Evolutionary conservation across 2,888 invertebrate genomes (phyloP).

Genomic region (Drosophila longiperda): DNA sequence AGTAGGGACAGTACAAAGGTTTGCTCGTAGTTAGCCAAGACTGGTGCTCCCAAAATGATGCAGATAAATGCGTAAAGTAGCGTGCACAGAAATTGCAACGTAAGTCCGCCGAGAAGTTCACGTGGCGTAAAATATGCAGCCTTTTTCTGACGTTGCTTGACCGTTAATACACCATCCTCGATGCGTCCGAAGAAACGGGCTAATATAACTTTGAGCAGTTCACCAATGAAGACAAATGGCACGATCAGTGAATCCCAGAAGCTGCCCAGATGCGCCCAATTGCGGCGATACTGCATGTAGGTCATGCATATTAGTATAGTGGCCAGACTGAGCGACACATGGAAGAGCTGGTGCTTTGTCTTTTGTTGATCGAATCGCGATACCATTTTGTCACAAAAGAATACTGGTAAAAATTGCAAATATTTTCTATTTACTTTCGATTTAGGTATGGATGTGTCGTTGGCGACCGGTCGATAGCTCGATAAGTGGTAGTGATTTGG

Average conservation of each 20-base stretch:
- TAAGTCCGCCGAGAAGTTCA: conserved; percentile 79
- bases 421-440: conserved; percentile 53
- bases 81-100: conserved; percentile 82
- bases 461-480: conserved; percentile 26
- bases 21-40: conserved; percentile 84
- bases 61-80: conserved; percentile 83
- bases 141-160: conserved; percentile 82
- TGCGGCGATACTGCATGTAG: conserved; percentile 82
- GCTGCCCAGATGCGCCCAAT: conserved; percentile 83
- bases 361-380: conserved; percentile 83
- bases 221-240: conserved; percentile 83
- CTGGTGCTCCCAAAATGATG: conserved; percentile 85
- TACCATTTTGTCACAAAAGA: conserved; percentile 67
- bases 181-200: conserved; percentile 80
- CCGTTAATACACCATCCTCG: conserved; percentile 73
- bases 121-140: conserved; percentile 77
- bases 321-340: conserved; percentile 83
- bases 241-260: conserved; percentile 84
- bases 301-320: conserved; percentile 84
- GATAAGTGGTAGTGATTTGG: conserved; percentile 16
- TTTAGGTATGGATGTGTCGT: conserved; percentile 30
- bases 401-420: conserved; percentile 11
- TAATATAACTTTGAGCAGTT: conserved; percentile 81
- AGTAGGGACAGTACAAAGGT: conserved; percentile 83
- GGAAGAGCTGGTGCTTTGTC: conserved; percentile 84